Evolutionary conservation across 2,888 invertebrate genomes (phyloP).

Genomic region (Hirtodrosophila duncani): DNA sequence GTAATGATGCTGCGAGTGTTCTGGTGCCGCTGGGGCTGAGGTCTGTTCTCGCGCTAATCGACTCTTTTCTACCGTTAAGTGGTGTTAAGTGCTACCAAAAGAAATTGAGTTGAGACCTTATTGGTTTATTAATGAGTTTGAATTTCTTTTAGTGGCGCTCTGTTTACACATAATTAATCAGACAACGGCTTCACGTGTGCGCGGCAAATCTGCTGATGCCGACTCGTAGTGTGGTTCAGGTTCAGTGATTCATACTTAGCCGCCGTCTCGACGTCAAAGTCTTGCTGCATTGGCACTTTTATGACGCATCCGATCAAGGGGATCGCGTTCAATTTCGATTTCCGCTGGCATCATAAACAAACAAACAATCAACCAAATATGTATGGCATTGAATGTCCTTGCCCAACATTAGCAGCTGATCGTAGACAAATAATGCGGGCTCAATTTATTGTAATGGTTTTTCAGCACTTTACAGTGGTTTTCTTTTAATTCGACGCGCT

Average conservation of each 20-base stretch:
- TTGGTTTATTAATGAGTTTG: slow-evolving; percentile 27
- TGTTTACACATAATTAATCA: slow-evolving; percentile 28
- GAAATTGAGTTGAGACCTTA: slow-evolving; percentile 20
- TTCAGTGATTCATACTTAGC: slow-evolving; percentile 17
- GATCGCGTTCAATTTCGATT: too few relatives aligned
- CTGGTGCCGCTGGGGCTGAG: slow-evolving; percentile 14
- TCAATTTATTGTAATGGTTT: slow-evolving; percentile 8
- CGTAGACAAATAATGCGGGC: slow-evolving; percentile 41
- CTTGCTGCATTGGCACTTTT: slow-evolving; percentile 19
- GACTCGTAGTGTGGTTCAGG: neutral
- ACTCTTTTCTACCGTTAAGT: slow-evolving; percentile 46
- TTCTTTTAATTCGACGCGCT: slow-evolving; percentile 13
- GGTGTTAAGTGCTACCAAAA: slow-evolving; percentile 42
- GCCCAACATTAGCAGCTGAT: slow-evolving; percentile 41
- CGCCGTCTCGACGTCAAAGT: too few relatives aligned
- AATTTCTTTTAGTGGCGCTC: slow-evolving; percentile 6
- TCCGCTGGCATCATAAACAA: slow-evolving; percentile 53
- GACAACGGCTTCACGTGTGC: too few relatives aligned
- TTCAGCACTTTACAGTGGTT: slow-evolving; percentile 32
- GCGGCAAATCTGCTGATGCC: neutral
- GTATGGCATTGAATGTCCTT: slow-evolving; percentile 21
- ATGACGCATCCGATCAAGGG: slow-evolving; percentile 11
- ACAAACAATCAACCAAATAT: too few relatives aligned
- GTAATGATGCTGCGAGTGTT: slow-evolving; percentile 10
- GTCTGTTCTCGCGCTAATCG: slow-evolving; percentile 33